phyloP scores from a whole-genome alignment of 2,888 invertebrate genomes.

The Leucophenga montana region DNA sequence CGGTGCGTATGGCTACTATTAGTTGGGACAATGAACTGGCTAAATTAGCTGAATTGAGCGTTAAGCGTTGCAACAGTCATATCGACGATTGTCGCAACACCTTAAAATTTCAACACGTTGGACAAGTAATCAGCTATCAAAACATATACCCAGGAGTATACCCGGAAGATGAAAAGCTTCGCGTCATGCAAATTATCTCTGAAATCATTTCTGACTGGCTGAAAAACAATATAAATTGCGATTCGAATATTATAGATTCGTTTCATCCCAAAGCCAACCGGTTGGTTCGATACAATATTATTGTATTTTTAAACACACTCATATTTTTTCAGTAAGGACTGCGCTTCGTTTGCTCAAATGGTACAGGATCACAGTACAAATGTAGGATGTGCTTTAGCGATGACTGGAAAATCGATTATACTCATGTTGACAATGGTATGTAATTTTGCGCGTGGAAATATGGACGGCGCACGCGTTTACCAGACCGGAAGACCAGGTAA shows the following conservation, averaged over 20 bases:
- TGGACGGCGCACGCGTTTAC: conserved; percentile 23
- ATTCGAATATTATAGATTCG: background rate
- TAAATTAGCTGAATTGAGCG: conserved; percentile 26
- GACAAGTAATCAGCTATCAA: background rate
- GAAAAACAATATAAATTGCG: background rate
- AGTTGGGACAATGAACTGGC: conserved; percentile 40
- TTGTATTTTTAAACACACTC: background rate
- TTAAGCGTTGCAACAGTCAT: background rate
- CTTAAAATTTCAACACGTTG: background rate
- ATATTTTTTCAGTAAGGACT: conserved; percentile 7
- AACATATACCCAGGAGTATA: too few species aligned
- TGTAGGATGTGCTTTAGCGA: conserved; percentile 42
- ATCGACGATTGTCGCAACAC: conserved; percentile 17
- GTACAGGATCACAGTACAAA: conserved; percentile 34
- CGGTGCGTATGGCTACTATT: conserved; percentile 43
- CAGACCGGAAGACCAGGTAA: conserved; percentile 12
- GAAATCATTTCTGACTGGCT: background rate
- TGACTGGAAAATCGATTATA: background rate
- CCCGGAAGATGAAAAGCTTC: too few species aligned
- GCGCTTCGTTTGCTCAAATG: conserved; percentile 41
- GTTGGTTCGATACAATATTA: background rate
- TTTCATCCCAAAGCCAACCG: background rate
- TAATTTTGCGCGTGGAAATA: conserved; percentile 42
- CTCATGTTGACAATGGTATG: conserved; percentile 29
- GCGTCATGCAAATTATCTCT: too few species aligned